A percentile compares a stretch with the other conserved stretches of the same genome.
Evolutionary conservation across 2,888 invertebrate genomes (phyloP).

Genomic region (Matsumyia berberina): DNA sequence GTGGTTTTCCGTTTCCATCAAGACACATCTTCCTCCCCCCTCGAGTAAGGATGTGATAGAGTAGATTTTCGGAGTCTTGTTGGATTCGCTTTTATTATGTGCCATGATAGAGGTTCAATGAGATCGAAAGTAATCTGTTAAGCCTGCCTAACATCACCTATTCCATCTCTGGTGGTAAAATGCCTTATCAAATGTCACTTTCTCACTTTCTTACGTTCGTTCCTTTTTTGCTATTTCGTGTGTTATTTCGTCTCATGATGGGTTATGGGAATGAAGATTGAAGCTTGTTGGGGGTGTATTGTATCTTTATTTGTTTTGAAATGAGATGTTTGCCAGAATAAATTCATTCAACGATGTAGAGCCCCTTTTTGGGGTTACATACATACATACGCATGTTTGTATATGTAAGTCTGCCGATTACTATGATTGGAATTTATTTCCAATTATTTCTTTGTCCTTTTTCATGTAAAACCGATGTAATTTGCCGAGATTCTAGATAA

Average conservation of each 20-base stretch:
- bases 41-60: slow-evolving; percentile 26
- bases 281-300: neutral
- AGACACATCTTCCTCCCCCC: neutral
- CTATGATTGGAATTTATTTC: slow-evolving; percentile 23
- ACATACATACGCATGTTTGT: neutral
- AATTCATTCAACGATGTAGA: neutral
- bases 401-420: neutral
- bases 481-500: slow-evolving; percentile 18
- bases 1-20: slow-evolving; percentile 25
- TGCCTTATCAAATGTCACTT: slow-evolving; percentile 35
- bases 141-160: slow-evolving; percentile 12
- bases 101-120: slow-evolving; percentile 41
- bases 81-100: slow-evolving; percentile 54
- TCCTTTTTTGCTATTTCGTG: neutral
- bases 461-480: slow-evolving; percentile 7
- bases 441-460: slow-evolving; percentile 20
- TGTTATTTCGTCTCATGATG: neutral
- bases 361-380: neutral
- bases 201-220: slow-evolving; percentile 8
- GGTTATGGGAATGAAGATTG: neutral
- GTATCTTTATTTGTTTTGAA: slow-evolving; percentile 22
- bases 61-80: slow-evolving; percentile 21
- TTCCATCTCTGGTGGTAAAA: slow-evolving; percentile 5
- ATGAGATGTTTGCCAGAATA: slow-evolving; percentile 37
- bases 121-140: slow-evolving; percentile 32